A percentile compares a stretch with the other conserved stretches of the same genome.
These are phyloP conservation scores for Cyphomyrus plagiostoma DNA, from an alignment of 2,113 vertebrate genomes.

Conservation along the genomic window DNA sequence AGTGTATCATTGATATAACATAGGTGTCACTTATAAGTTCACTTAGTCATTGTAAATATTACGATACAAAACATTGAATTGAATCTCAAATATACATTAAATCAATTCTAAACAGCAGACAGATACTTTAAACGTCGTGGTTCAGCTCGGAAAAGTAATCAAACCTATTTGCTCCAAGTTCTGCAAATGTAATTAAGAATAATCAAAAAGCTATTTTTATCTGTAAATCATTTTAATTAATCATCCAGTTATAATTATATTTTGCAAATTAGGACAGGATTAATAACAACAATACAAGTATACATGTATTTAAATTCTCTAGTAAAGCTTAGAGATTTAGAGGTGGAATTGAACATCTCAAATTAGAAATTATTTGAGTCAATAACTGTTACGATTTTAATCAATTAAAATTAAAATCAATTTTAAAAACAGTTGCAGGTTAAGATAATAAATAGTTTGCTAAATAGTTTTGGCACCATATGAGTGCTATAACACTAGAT, in stretches of 20 bases:
- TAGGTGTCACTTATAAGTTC: not conserved
- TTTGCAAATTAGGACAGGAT: not conserved
- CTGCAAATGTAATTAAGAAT: not conserved
- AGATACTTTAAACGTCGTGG: not conserved
- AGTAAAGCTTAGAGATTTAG: not conserved
- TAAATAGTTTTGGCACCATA: not conserved
- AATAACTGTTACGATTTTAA: not conserved
- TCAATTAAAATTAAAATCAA: not conserved
- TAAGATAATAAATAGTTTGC: not conserved
- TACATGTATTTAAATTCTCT: conserved; percentile 1
- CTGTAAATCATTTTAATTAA: conserved; percentile 1
- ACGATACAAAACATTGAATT: not conserved
- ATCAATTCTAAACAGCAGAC: not conserved
- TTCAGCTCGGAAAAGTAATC: not conserved
- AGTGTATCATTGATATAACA: not conserved
- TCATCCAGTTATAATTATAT: not conserved
- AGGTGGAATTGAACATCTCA: not conserved
- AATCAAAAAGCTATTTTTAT: not conserved
- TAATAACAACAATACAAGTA: not conserved
- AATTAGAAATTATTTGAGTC: not conserved
- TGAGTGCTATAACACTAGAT: not conserved
- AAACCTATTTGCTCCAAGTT: not conserved
- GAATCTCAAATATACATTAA: not conserved
- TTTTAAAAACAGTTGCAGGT: not conserved
- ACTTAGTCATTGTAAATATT: not conserved